Percentiles rank a stretch among this genome's conserved stretches.
These are phyloP conservation scores for Aphelocoma californica DNA, from an alignment of 2,797 vertebrate species.

Conservation along the genomic window DNA sequence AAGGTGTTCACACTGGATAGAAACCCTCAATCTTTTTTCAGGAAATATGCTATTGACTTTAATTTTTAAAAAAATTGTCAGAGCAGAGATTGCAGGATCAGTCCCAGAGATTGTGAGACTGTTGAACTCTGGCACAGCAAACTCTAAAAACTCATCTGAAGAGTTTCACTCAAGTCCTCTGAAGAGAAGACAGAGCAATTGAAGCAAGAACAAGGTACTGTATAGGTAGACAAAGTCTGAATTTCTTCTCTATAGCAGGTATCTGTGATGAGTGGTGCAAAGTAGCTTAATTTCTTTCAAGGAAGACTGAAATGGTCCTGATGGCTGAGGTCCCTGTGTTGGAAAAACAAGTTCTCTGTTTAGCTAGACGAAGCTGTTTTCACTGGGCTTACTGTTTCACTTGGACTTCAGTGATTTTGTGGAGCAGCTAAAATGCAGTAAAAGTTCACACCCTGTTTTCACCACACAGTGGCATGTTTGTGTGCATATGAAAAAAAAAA, in stretches of 20 bases:
- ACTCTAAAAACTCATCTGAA: not conserved
- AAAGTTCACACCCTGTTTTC: not conserved
- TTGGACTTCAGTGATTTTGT: not conserved
- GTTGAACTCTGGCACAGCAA: not conserved
- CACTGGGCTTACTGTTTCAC: not conserved
- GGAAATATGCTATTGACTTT: not conserved
- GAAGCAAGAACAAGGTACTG: not conserved
- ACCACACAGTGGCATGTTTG: not conserved
- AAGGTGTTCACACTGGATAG: not conserved
- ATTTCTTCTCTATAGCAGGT: not conserved
- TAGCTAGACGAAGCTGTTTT: not conserved
- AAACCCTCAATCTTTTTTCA: not conserved
- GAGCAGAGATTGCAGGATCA: not conserved
- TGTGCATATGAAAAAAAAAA: not conserved
- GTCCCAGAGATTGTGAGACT: not conserved
- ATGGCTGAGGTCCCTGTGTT: not conserved
- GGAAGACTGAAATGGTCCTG: not conserved
- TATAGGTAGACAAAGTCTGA: not conserved
- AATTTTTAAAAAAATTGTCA: not conserved
- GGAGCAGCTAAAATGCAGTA: not conserved
- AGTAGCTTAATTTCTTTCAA: not conserved
- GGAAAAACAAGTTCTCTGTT: conserved; percentile 8
- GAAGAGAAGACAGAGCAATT: not conserved
- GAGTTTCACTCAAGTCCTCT: not conserved
- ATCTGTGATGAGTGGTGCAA: not conserved